These are phyloP conservation scores for Gandaritis pyraliata DNA, from an alignment of 2,888 invertebrate species.

Conservation along the genomic window DNA sequence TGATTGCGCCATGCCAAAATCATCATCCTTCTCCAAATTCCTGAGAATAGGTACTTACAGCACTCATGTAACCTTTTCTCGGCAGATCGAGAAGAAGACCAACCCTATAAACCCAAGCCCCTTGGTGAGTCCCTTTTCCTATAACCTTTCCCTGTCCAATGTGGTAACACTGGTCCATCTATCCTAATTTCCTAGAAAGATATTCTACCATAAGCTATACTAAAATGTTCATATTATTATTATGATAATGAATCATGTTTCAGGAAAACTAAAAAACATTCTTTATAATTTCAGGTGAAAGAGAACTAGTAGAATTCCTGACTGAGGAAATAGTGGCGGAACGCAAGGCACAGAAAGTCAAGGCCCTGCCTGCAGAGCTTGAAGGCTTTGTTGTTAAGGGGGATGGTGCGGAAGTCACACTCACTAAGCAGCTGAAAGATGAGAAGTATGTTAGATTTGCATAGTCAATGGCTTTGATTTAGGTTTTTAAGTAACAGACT, in stretches of 20 bases:
- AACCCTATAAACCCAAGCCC: conserved; percentile 58
- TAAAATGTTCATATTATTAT: background rate
- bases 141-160: conserved; percentile 26
- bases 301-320: conserved; percentile 94
- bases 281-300: conserved; percentile 86
- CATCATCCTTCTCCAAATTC: conserved; percentile 16
- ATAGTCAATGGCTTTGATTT: too few relatives aligned
- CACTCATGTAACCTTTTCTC: conserved; percentile 39
- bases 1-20: conserved; percentile 67
- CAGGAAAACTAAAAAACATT: background rate
- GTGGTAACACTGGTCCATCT: background rate
- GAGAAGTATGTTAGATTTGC: conserved; percentile 83
- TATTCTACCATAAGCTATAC: background rate
- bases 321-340: conserved; percentile 97
- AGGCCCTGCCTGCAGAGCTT: conserved; percentile 89
- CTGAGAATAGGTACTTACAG: conserved; percentile 18
- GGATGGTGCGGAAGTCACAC: conserved; percentile 93
- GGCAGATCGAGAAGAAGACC: conserved; percentile 63
- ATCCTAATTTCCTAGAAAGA: background rate
- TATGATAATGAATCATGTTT: background rate
- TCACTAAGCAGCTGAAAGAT: conserved; percentile 88
- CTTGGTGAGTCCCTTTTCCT: conserved; percentile 68
- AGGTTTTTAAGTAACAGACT: too few relatives aligned
- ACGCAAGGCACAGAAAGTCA: conserved; percentile 91
- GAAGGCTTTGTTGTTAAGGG: conserved; percentile 92